Percentiles rank a stretch among this genome's conserved stretches.
Conservation (phyloP, 2,797 vertebrate genomes). For the Scolopax bukidnonensis region DNA sequence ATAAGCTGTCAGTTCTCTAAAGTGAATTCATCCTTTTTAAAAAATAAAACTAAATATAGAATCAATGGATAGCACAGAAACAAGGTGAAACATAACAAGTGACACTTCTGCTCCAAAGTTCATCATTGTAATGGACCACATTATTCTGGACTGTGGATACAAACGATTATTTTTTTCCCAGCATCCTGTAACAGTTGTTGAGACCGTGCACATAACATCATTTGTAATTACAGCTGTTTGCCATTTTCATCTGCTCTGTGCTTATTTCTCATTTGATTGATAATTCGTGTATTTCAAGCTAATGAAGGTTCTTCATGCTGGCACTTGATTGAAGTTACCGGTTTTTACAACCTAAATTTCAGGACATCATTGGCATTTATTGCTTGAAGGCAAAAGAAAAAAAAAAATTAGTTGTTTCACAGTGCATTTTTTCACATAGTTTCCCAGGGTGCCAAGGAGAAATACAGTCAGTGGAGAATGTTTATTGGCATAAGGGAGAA, state of each 20-base stretch:
- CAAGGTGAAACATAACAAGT: constrained; percentile 26
- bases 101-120: background rate
- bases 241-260: constrained; percentile 22
- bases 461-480: accelerated
- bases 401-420: background rate
- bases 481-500: background rate
- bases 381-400: background rate
- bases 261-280: constrained; percentile 47
- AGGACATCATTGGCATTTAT: background rate
- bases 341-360: background rate
- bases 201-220: constrained; percentile 15
- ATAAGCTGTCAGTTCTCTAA: constrained; percentile 8
- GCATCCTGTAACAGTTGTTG: constrained; percentile 41
- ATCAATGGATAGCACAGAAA: background rate
- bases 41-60: constrained; percentile 42
- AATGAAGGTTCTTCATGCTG: constrained; percentile 23
- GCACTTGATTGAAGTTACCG: background rate
- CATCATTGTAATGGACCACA: background rate
- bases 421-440: background rate
- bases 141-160: constrained; percentile 27
- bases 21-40: constrained; percentile 30
- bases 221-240: constrained; percentile 50
- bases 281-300: constrained; percentile 12
- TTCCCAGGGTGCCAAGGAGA: accelerated
- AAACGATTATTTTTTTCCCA: constrained; percentile 28